Percentiles rank a stretch among this genome's conserved stretches.
phyloP scores from a whole-genome alignment of 2,888 invertebrate species.

The Melipona bicolor region DNA sequence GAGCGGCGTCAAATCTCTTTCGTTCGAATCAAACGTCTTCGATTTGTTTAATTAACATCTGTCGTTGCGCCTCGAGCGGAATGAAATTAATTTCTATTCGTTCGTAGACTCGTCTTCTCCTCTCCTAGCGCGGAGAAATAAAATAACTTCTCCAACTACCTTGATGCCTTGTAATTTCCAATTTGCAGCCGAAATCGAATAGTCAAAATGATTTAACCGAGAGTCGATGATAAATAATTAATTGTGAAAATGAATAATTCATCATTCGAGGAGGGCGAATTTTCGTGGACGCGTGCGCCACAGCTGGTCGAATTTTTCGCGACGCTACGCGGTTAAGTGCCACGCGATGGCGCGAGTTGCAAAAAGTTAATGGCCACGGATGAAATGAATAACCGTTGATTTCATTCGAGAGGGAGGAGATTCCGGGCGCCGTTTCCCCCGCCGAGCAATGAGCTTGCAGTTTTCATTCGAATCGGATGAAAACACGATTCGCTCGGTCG shows the following conservation, averaged over 20 bases:
- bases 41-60: neutral
- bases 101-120: too few species aligned
- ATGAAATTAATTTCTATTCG: neutral
- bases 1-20: neutral
- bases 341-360: too few species aligned
- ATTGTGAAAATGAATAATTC: conserved; percentile 33
- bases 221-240: conserved; percentile 29
- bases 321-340: fast-evolving
- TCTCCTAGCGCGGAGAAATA: too few species aligned
- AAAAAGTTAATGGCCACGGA: conserved; percentile 12
- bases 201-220: neutral
- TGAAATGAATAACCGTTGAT: conserved; percentile 5
- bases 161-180: too few species aligned
- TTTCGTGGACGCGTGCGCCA: neutral
- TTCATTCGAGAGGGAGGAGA: neutral
- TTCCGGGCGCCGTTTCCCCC: neutral
- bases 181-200: too few species aligned
- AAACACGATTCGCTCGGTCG: neutral
- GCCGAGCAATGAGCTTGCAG: neutral
- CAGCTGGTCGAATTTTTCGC: conserved; percentile 2
- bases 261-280: neutral
- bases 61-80: neutral
- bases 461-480: conserved; percentile 9
- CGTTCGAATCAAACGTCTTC: too few species aligned
- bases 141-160: too few species aligned